A percentile compares a stretch with the other conserved stretches of the same genome.
These are phyloP conservation scores for Rattus rattus DNA, from an alignment of 2,113 vertebrate genomes.

Conservation along the genomic window DNA sequence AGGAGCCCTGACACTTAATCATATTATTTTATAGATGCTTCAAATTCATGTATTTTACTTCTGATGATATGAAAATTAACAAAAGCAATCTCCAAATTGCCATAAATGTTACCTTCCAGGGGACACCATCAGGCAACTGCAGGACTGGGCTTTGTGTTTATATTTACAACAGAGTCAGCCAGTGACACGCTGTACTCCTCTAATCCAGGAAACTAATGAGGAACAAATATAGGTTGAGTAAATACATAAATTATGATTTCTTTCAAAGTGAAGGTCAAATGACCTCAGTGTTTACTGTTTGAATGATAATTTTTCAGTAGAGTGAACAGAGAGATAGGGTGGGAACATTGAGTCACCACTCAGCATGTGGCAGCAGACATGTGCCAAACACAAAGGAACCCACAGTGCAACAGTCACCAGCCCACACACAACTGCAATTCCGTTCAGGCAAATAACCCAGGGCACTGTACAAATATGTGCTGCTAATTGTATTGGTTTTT, in stretches of 20 bases:
- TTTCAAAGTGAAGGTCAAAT: constrained; percentile 72
- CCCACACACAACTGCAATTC: background rate
- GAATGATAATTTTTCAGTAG: constrained; percentile 64
- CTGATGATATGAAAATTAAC: constrained; percentile 19
- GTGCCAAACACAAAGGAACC: background rate
- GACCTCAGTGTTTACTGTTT: constrained; percentile 60
- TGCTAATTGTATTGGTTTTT: background rate
- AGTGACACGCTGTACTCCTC: constrained; percentile 34
- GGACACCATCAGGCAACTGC: background rate
- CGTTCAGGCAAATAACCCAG: background rate
- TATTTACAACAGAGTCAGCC: constrained; percentile 28
- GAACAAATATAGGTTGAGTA: constrained; percentile 43
- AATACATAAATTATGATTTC: constrained; percentile 62
- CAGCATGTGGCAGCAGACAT: background rate
- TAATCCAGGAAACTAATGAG: constrained; percentile 60
- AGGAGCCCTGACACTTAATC: background rate
- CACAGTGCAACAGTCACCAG: fast-evolving
- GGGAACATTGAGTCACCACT: background rate
- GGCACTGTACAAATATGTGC: background rate
- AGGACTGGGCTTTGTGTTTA: background rate
- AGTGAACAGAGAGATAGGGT: background rate
- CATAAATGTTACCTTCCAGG: constrained; percentile 3
- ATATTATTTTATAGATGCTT: background rate
- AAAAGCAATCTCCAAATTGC: background rate
- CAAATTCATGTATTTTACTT: background rate